A percentile compares a stretch with the other conserved stretches of the same genome.
These are phyloP conservation scores for Eumerus sabulonum DNA, from an alignment of 2,888 invertebrate genomes.

Conservation along the genomic window DNA sequence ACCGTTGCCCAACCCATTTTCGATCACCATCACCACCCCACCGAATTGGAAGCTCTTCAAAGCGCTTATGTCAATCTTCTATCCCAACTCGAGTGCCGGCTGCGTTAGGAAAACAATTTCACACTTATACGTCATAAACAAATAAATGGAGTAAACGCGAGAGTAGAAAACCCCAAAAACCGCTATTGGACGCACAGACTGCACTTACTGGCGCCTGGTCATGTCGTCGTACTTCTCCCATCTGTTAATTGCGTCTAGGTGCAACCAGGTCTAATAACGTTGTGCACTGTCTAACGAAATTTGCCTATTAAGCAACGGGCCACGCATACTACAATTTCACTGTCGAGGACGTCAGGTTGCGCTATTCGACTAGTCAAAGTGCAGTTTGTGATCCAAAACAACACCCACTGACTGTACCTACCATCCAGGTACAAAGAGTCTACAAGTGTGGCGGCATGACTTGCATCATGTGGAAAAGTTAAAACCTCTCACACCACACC, in stretches of 20 bases:
- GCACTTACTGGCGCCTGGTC: slow-evolving; percentile 48
- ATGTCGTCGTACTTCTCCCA: slow-evolving; percentile 11
- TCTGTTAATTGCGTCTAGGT: slow-evolving; percentile 39
- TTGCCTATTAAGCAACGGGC: slow-evolving; percentile 36
- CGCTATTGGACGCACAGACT: not conserved
- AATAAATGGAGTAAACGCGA: slow-evolving; percentile 38
- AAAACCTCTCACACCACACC: slow-evolving; percentile 35
- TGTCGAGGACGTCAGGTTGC: slow-evolving; percentile 49
- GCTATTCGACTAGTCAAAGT: slow-evolving; percentile 34
- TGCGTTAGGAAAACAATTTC: slow-evolving; percentile 22
- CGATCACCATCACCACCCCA: slow-evolving; percentile 7
- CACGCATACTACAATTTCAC: slow-evolving; percentile 14
- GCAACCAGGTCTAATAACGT: slow-evolving; percentile 17
- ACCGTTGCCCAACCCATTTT: slow-evolving; percentile 29
- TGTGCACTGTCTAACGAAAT: slow-evolving; percentile 29
- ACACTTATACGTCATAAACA: slow-evolving; percentile 35
- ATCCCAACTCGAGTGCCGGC: slow-evolving; percentile 24
- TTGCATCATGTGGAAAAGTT: slow-evolving; percentile 14
- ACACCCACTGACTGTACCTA: slow-evolving; percentile 8
- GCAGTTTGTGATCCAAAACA: slow-evolving; percentile 43
- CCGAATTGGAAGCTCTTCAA: slow-evolving; percentile 50
- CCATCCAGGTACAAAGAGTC: slow-evolving; percentile 10
- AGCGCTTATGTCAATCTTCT: slow-evolving; percentile 34
- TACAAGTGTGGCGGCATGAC: not conserved
- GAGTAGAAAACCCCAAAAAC: not conserved